Evolutionary conservation across 2,113 vertebrate genomes (phyloP), one percentile per base, ranked within the genome.

Genomic region (Stegastes partitus): DNA sequence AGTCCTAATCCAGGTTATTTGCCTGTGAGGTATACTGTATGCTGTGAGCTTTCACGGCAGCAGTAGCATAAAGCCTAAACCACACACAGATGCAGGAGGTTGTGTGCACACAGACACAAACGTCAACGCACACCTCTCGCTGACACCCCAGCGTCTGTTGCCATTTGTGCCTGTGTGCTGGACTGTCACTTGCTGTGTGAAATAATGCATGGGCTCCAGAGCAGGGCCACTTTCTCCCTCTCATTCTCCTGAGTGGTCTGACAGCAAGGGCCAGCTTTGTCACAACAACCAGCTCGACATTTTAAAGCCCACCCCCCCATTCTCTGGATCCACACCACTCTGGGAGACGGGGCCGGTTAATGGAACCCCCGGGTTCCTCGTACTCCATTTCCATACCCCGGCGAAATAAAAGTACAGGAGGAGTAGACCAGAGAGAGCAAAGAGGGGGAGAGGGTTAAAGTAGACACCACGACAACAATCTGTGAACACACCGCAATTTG

Each of bases 161-260:
- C 84, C 72, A 61, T 89, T 79, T 90, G 82, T 84, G 84, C 65
- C 55, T n/a, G 74, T 86, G 75, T 85, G 83, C 86, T 77, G 64
- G 22, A 59, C 85, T 91, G 92, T 93, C 90, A 87, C 90, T 90
- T 56, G 74, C 83, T 58, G 71, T 91, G 90, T 90, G 91, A 91
- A 94, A 93, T 93, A 94, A 94, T 94, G 92, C 92, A 93, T 93
- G 85, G 68, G 45, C 86, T 89, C 82, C 87, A 68, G 71, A 76
- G 83, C 59, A 50, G 67, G 59, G 65, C 74, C 71, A 79, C 81
- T 87, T 79, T 83, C 84, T 62, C 57, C 47, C 68, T 73, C 73
- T 54, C 45, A 23, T 65, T 73, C 74, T 83, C 65, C 59, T 65
- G 84, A 89, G 88, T 87, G 82, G 70, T 57, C 88, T 85, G 66